Percentiles rank a stretch among this genome's conserved stretches.
phyloP scores from a whole-genome alignment of 2,888 invertebrate genomes.

The Gerris lacustris region DNA sequence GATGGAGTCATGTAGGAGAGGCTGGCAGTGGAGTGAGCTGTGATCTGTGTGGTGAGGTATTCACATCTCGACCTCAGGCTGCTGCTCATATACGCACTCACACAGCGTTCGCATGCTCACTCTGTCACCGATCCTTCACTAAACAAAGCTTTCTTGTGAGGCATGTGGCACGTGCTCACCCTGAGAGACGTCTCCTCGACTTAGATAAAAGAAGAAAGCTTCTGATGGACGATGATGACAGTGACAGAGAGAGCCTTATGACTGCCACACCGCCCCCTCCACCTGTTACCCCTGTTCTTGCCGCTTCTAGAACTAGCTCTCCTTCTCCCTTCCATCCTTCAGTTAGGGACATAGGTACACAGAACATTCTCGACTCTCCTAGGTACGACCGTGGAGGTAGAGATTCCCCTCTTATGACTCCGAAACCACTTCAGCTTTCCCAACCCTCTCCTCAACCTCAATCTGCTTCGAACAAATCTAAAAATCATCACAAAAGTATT shows the following conservation, averaged over 20 bases:
- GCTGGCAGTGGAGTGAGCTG: neutral
- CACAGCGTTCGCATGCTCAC: neutral
- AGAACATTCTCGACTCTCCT: neutral
- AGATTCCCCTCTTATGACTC: conserved; percentile 1
- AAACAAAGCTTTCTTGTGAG: neutral
- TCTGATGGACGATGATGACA: neutral
- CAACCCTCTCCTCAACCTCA: neutral
- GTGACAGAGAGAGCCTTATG: neutral
- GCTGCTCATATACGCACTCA: neutral
- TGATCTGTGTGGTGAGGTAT: neutral
- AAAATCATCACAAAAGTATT: neutral
- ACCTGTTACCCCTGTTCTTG: neutral
- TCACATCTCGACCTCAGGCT: neutral
- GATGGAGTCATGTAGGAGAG: conserved; percentile 7
- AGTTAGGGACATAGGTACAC: neutral
- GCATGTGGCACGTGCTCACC: neutral
- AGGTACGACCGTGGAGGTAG: neutral
- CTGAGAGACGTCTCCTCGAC: neutral
- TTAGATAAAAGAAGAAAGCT: neutral
- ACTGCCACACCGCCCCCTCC: neutral
- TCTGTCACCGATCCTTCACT: conserved; percentile 2
- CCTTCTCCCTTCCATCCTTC: neutral
- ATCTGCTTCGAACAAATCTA: neutral
- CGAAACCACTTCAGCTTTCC: neutral
- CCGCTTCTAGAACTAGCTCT: neutral